phyloP scores from a whole-genome alignment of 2,888 invertebrate genomes.

The Luperina testacea region DNA sequence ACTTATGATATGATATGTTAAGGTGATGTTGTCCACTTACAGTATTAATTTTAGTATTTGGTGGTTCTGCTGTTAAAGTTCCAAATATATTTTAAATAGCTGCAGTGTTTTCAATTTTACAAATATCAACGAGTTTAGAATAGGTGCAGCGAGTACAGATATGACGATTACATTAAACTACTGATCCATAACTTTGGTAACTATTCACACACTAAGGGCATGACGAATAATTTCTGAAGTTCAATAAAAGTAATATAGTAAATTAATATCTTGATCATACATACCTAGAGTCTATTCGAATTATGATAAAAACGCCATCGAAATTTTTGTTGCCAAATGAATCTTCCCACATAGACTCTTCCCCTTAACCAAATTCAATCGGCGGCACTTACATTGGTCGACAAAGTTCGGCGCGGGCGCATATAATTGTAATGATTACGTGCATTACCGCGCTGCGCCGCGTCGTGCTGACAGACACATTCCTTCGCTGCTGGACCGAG shows the following conservation, averaged over 20 bases:
- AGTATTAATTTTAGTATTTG: not conserved
- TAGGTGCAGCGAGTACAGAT: not conserved
- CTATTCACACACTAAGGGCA: not conserved
- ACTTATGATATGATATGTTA: constrained; percentile 30
- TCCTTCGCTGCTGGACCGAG: constrained; percentile 53
- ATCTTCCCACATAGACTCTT: not conserved
- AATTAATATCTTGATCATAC: not conserved
- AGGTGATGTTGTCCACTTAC: constrained; percentile 28
- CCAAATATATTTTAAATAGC: not conserved
- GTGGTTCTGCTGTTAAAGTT: not conserved
- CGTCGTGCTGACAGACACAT: constrained; percentile 66
- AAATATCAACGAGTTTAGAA: not conserved
- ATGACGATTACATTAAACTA: not conserved
- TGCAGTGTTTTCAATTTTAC: not conserved
- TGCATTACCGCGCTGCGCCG: constrained; percentile 50
- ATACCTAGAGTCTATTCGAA: not conserved
- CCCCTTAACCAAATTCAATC: constrained; percentile 58
- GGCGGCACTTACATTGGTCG: constrained; percentile 38
- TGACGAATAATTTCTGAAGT: not conserved
- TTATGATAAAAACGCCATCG: not conserved
- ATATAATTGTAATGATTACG: constrained; percentile 67
- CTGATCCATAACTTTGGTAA: not conserved
- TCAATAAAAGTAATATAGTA: not conserved
- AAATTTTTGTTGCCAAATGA: not conserved
- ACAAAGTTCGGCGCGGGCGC: constrained; percentile 59